Evolutionary conservation across 2,113 vertebrate genomes (phyloP).

Genomic region (Origma solitaria): DNA sequence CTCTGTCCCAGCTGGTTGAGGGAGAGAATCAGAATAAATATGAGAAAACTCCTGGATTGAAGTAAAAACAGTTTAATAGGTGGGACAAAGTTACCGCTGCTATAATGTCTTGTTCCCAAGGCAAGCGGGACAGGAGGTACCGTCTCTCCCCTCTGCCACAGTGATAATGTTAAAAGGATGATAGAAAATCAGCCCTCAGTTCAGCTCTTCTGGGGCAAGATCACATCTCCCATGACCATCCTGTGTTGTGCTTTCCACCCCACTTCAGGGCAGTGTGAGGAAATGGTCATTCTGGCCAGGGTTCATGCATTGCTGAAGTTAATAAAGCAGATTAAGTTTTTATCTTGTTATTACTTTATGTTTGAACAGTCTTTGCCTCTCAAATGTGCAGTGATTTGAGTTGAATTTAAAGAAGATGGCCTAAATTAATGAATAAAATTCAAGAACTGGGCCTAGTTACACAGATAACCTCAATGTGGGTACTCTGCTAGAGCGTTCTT

Average conservation of each 20-base stretch:
- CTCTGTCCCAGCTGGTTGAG: background rate
- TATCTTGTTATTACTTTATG: background rate
- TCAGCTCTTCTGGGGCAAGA: background rate
- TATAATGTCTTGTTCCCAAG: background rate
- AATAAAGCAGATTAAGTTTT: background rate
- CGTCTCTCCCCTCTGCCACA: background rate
- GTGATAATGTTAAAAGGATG: background rate
- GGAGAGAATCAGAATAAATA: background rate
- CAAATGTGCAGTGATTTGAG: background rate
- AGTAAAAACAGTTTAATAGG: background rate
- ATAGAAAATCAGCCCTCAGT: background rate
- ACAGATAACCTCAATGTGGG: background rate
- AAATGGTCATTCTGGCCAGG: background rate
- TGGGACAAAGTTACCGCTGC: background rate
- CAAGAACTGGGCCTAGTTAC: background rate
- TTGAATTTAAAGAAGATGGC: background rate
- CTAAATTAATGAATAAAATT: background rate
- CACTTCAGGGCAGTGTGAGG: accelerated
- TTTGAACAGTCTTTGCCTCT: background rate
- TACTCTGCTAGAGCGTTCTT: background rate
- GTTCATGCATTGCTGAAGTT: background rate
- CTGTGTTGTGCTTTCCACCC: background rate
- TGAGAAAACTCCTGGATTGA: background rate
- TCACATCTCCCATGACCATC: background rate
- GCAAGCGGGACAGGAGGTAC: background rate